Evolutionary conservation across 2,797 vertebrate genomes (phyloP).

Genomic region (Esox lucius): DNA sequence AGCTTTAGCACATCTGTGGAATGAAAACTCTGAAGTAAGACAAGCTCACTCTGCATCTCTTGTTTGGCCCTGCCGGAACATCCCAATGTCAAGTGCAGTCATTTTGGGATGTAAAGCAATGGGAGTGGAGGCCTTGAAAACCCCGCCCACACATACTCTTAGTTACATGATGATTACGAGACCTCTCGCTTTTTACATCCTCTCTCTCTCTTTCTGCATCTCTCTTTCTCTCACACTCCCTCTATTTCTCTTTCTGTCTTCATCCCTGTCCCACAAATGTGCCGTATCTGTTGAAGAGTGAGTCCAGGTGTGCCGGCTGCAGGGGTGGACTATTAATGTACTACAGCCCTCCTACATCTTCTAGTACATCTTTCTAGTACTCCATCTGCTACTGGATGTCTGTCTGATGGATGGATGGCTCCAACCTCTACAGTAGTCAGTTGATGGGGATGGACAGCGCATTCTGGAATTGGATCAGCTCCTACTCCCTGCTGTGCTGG

Average conservation of each 20-base stretch:
- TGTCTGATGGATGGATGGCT: neutral
- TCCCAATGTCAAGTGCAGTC: slow-evolving; percentile 17
- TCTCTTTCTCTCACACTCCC: slow-evolving; percentile 3
- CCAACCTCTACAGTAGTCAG: neutral
- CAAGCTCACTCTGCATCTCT: neutral
- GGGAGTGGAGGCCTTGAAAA: slow-evolving; percentile 4
- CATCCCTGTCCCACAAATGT: neutral
- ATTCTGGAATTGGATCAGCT: slow-evolving; percentile 12
- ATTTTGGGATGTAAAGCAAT: slow-evolving; percentile 10
- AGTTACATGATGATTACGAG: neutral
- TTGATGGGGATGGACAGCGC: neutral
- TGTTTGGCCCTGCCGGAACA: neutral
- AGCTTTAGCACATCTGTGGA: slow-evolving; percentile 20
- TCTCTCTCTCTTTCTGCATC: neutral
- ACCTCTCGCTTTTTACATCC: neutral
- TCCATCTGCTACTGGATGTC: neutral
- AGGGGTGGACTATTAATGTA: neutral
- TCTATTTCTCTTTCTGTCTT: slow-evolving; percentile 8
- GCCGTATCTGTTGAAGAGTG: neutral
- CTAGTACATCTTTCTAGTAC: neutral
- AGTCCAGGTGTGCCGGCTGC: neutral
- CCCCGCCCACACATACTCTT: neutral
- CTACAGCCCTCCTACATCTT: neutral
- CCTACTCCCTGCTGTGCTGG: slow-evolving; percentile 34
- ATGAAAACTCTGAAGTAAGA: slow-evolving; percentile 21